Base-by-base conservation (phyloP, 2,113 vertebrate species). In the Gallinago undulata region DNA sequence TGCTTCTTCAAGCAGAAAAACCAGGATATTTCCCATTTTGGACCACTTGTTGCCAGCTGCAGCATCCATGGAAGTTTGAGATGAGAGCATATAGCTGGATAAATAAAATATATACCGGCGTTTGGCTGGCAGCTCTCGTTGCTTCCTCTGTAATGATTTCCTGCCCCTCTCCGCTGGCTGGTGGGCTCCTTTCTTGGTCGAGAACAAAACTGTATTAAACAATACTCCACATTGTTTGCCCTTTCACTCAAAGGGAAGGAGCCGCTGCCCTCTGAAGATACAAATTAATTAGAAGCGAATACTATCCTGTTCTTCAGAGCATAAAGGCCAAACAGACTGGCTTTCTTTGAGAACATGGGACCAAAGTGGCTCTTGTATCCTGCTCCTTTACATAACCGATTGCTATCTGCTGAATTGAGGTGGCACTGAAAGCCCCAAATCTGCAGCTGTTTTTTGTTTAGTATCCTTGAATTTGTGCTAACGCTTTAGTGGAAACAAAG, bases 271-370 rank as follows among this genome's bases (percentile, higher is more conserved):
- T 96, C 96, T 51, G 89, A 96, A 97, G 94, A 96, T 87, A 93
- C 96, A 96, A 85, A 96, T 96, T 96, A 93, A 92, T 97, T 96
- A 96, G 96, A 94, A 79, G 94, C 51, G 3, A 96, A 96, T 95
- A 53, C 93, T 95, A 77, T 93, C 80, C 95, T 91, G 88, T 97
- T 96, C 92, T 91, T 7, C 8, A 2, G 87, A 95, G 90, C 94
- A 93, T 33, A 96, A 94, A 96, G 91, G 89, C 94, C 92, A 90
- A 95, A 96, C 92, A 96, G 86, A 90, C 24, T 43, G 94, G 91
- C 95, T 96, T 95, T 96, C 92, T 96, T 91, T 88, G 91, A 70
- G 60, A 84, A 91, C 92, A 53, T 63, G 90, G 96, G 50, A 81
- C 63, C 91, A 90, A n/a, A 96, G 95, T 95, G 95, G 85, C 90